Base-by-base conservation (phyloP, 2,888 invertebrate genomes). In the Trachelus stipa region DNA sequence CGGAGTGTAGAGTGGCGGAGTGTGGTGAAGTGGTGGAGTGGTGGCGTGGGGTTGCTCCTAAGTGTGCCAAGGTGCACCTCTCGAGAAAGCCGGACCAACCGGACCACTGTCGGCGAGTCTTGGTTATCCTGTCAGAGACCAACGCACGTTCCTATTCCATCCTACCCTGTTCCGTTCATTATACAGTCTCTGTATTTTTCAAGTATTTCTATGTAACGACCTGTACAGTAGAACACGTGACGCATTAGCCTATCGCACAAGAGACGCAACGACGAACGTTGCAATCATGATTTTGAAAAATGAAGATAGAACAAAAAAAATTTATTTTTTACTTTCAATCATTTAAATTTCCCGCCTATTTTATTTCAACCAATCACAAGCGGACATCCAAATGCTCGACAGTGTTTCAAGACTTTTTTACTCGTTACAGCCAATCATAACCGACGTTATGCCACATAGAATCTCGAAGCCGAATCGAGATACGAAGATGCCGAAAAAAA, bases 61-160 rank as follows among this genome's bases (percentile, higher is more conserved):
- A 91, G 91, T 91, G 88, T 91, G 91, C 91, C 91, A 91, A 91
- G 91, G 91, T 91, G 89, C 91, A 91, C 91, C 86, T 91, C 91
- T 91, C 89, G 90, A 90, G 91, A 91, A 91, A 91, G 91, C 90
- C 90, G 91, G 88, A 90, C 90, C 88, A 89, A 86, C 90, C 87
- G 87, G 88, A 89, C 90, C 84, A 84, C 86, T 86, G 84, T 83
- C 34, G 82, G 81, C 76, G 80, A 81, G 79, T 77, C 77, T 81
- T 79, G 77, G 37, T 71, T 68, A 71, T 71, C 71, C 71, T 34
- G 71, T 34, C 12, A 31, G 71, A 71, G 71, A 71, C 56, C 56
- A 56, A 56, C 56, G 71, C 71, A 12, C 71, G 71, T 71, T 71
- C 83, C 86, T 87, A 85, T 83, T 87, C 84, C 82, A 81, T 87